These are phyloP conservation scores for Akabosia matsudoensis DNA, from an alignment of 1,140 invertebrate species.

Conservation along the genomic window DNA sequence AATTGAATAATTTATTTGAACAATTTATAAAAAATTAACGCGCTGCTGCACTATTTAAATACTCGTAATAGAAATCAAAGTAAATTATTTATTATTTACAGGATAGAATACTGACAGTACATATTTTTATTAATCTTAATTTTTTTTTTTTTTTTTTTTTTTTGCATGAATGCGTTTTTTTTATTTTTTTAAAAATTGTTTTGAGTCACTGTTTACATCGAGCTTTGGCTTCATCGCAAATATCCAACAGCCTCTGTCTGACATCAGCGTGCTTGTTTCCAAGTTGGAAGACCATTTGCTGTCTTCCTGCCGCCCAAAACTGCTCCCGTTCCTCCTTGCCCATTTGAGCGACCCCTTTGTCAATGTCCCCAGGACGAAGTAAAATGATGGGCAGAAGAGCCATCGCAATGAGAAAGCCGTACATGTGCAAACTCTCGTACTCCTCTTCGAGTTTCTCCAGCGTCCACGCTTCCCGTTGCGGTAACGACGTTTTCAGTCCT, in stretches of 20 bases:
- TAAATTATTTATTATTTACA: no score
- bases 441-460: conserved; percentile 34
- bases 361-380: conserved; percentile 26
- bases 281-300: conserved; percentile 28
- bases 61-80: no score
- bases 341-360: conserved; percentile 32
- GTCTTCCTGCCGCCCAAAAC: conserved; percentile 28
- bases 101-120: no score
- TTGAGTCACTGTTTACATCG: no score
- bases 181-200: no score
- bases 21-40: no score
- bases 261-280: conserved; percentile 28
- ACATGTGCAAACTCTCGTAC: conserved; percentile 29
- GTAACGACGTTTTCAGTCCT: not conserved
- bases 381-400: conserved; percentile 34
- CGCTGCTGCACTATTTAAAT: no score
- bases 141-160: no score
- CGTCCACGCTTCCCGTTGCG: conserved; percentile 20
- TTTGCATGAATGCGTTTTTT: no score
- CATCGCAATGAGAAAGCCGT: conserved; percentile 34
- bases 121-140: no score
- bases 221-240: conserved; percentile 38
- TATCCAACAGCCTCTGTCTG: conserved; percentile 30
- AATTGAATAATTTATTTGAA: no score
- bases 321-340: conserved; percentile 26